Percentiles rank a stretch among this genome's conserved stretches.
These are phyloP conservation scores for Cynocephalus volans DNA, from an alignment of 2,113 vertebrate genomes.

Conservation along the genomic window DNA sequence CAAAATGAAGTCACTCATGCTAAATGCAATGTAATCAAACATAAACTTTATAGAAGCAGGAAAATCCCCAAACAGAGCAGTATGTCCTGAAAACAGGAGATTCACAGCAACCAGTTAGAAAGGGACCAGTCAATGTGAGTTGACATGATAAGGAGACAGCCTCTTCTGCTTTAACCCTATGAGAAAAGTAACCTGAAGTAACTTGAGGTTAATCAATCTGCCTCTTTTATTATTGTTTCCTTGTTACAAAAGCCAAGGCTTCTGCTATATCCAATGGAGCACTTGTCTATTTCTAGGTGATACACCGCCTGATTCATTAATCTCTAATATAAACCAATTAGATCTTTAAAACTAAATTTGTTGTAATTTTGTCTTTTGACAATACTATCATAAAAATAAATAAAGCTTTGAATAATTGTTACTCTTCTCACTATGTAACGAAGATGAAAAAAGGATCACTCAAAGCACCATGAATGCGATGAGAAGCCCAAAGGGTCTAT, in stretches of 20 bases:
- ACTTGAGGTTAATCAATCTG: background rate
- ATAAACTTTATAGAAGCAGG: background rate
- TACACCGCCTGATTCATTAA: background rate
- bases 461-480: no score
- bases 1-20: background rate
- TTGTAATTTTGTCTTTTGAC: background rate
- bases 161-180: background rate
- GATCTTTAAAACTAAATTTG: background rate
- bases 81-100: background rate
- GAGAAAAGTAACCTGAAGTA: background rate
- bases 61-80: background rate
- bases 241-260: background rate
- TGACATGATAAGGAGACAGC: no score
- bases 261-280: background rate
- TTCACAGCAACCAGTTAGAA: background rate
- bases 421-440: no score
- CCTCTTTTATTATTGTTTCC: background rate
- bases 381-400: no score
- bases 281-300: background rate
- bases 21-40: background rate
- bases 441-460: no score
- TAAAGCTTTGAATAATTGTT: no score
- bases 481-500: no score
- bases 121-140: background rate
- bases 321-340: background rate